Evolutionary conservation across 2,888 invertebrate genomes (phyloP).

Genomic region (Agapetus fuscipes): DNA sequence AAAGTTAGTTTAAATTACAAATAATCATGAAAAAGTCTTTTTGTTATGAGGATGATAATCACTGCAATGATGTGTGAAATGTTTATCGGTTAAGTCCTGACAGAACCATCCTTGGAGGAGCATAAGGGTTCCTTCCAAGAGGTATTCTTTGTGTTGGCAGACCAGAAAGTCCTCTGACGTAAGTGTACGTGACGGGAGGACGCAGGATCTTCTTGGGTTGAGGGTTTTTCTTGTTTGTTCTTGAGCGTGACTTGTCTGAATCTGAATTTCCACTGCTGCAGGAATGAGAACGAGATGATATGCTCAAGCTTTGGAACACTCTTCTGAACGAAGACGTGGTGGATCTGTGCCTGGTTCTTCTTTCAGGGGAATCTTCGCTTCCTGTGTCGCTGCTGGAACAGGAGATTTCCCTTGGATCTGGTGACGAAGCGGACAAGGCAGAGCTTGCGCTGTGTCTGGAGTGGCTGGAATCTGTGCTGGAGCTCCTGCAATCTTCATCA

Average conservation of each 20-base stretch:
- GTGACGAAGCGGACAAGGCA: slow-evolving; percentile 20
- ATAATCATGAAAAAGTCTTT: slow-evolving; percentile 5
- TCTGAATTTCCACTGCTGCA: slow-evolving; percentile 44
- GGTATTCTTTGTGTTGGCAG: slow-evolving; percentile 75
- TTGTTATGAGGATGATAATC: neutral
- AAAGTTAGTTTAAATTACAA: neutral
- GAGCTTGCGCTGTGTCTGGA: slow-evolving; percentile 31
- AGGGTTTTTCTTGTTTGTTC: slow-evolving; percentile 45
- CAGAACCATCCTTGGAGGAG: slow-evolving; percentile 26
- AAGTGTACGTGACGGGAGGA: slow-evolving; percentile 69
- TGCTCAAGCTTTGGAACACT: slow-evolving; percentile 59
- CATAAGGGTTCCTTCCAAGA: slow-evolving; percentile 32
- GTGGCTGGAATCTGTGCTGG: slow-evolving; percentile 39
- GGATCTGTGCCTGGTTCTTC: slow-evolving; percentile 41
- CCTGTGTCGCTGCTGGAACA: slow-evolving; percentile 53
- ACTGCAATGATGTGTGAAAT: neutral
- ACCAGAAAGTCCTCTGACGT: slow-evolving; percentile 71
- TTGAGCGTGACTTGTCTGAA: slow-evolving; percentile 25
- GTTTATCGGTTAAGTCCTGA: slow-evolving; percentile 22
- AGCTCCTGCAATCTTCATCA: slow-evolving; percentile 37
- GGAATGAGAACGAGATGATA: slow-evolving; percentile 55
- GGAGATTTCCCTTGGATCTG: slow-evolving; percentile 30
- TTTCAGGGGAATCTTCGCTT: slow-evolving; percentile 51
- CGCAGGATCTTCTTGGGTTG: slow-evolving; percentile 68
- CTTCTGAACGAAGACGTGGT: slow-evolving; percentile 56